phyloP scores from a whole-genome alignment of 2,888 invertebrate species.

The Noctuana brunneofusca region DNA sequence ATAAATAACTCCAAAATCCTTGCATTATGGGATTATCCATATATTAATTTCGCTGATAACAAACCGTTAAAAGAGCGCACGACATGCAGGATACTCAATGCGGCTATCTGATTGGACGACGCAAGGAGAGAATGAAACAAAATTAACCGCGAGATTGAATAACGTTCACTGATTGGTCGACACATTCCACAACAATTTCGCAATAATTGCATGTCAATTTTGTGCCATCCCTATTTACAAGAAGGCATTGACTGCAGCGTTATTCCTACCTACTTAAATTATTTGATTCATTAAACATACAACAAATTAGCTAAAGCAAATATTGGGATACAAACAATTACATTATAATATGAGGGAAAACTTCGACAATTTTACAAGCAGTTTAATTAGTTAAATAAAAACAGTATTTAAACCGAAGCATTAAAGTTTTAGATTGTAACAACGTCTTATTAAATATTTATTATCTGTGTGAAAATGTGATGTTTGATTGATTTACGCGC shows the following conservation, averaged over 20 bases:
- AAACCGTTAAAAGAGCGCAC: not conserved
- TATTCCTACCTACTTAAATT: slow-evolving; percentile 35
- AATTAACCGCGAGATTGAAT: not conserved
- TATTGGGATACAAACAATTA: slow-evolving; percentile 45
- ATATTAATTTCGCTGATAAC: not conserved
- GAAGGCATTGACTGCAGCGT: not conserved
- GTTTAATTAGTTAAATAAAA: not conserved
- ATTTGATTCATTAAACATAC: slow-evolving; percentile 44
- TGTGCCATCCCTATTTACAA: not conserved
- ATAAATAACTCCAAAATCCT: not conserved
- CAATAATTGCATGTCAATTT: not conserved
- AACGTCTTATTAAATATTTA: not conserved
- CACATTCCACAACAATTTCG: not conserved
- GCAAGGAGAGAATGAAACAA: too few relatives aligned
- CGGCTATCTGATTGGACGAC: too few relatives aligned
- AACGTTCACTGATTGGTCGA: not conserved
- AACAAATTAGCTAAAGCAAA: slow-evolving; percentile 54
- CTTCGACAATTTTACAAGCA: not conserved
- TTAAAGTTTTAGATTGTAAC: not conserved
- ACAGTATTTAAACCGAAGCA: not conserved
- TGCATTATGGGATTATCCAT: not conserved
- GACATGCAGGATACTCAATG: too few relatives aligned
- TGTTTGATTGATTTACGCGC: not conserved
- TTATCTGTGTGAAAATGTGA: not conserved
- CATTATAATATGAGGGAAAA: not conserved